Percentiles rank a stretch among this genome's conserved stretches.
Conservation (phyloP, 2,888 invertebrate genomes). For the Caenorhabditis japonica region DNA sequence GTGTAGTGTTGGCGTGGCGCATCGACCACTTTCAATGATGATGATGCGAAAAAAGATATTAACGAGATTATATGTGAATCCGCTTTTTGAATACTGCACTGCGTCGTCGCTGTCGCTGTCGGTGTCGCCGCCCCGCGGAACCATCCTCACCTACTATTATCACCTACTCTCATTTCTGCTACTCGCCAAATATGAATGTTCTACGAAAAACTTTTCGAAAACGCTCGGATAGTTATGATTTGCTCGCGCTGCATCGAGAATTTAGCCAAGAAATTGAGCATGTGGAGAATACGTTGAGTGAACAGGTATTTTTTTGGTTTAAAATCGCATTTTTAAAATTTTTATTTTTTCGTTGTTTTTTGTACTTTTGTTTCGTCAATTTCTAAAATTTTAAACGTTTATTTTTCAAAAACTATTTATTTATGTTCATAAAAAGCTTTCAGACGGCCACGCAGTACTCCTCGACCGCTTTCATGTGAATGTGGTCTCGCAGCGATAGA, state of each 20-base stretch:
- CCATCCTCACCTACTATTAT: not conserved
- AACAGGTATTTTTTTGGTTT: no score
- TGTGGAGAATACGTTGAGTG: no score
- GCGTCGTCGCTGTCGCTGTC: not conserved
- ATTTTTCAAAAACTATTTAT: no score
- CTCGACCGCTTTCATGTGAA: no score
- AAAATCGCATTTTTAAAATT: no score
- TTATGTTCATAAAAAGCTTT: no score
- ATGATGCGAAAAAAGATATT: slow-evolving; percentile 45
- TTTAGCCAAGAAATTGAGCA: not conserved
- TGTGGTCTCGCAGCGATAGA: no score
- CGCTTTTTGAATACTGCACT: slow-evolving; percentile 32
- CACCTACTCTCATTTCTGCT: not conserved
- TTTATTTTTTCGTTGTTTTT: no score
- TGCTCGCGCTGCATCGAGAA: not conserved
- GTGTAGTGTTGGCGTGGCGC: not conserved
- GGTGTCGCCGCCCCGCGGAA: slow-evolving; percentile 14
- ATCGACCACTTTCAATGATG: not conserved
- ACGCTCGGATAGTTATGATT: slow-evolving; percentile 49
- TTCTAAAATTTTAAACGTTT: no score
- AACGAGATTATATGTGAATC: slow-evolving; percentile 52
- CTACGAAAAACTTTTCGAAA: slow-evolving; percentile 49
- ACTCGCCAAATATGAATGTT: slow-evolving; percentile 17
- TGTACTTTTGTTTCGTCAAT: no score
- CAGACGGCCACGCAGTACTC: no score